Evolutionary conservation across 2,888 invertebrate species (phyloP), one percentile per base, ranked within the genome.

Genomic region (Orgyia antiqua): DNA sequence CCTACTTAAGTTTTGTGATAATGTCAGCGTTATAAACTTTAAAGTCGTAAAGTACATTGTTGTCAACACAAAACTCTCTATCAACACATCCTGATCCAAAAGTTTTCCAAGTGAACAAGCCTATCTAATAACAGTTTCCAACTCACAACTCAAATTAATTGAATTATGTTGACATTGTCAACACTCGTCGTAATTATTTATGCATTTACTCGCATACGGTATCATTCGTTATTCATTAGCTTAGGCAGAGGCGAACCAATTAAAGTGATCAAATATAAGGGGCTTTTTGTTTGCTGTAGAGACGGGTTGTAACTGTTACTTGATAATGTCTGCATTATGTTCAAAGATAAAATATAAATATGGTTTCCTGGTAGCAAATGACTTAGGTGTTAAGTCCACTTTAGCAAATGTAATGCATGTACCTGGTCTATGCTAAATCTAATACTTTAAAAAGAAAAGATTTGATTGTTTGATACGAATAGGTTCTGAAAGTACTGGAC

Each of bases 141-240:
- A 42, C 48, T 47, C 46, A 33, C 41, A 26, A 39, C 46, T 54
- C 49, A 48, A 63, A 65, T 67, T 74, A 74, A 67, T 73, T 65
- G 63, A 72, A 68, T 67, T 71, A 64, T 73, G 73, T 73, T 73
- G 66, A 66, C 68, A 57, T 42, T 58, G 58, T 55, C 46, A 72
- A 74, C 75, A 69, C 65, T 65, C 59, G 40, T 51, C 45, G 55
- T 67, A 70, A 73, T 74, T 69, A 72, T 65, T 61, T 59, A 59
- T 66, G 63, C 69, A 67, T 68, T 68, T 63, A 55, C 53, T 60
- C 56, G 45, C 45, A 44, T 43, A 39, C 24, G 27, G 51, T 50
- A 58, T 46, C 56, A 65, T 69, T 58, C 48, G 56, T 68, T 68
- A 70, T 69, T 69, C 66, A 69, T 63, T 57, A 41, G 48, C 26